A percentile compares a stretch with the other conserved stretches of the same genome.
Evolutionary conservation across 2,113 vertebrate genomes (phyloP).

Genomic region (Nothobranchius furzeri): DNA sequence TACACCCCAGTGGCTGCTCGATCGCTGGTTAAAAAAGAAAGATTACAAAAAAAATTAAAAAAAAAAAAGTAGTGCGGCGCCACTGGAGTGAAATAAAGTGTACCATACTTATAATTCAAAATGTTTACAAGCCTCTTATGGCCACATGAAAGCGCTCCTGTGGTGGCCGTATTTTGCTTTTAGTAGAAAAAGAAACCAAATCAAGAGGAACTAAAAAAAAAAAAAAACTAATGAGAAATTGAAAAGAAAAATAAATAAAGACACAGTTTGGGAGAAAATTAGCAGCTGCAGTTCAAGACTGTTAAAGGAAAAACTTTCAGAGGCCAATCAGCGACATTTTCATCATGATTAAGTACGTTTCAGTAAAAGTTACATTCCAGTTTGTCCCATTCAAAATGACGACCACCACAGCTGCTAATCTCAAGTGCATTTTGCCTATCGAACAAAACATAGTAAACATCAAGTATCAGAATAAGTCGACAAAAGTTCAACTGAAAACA

Average conservation of each 20-base stretch:
- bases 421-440: constrained; percentile 76
- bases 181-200: constrained; percentile 71
- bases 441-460: constrained; percentile 82
- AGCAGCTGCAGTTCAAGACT: constrained; percentile 78
- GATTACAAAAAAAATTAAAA: too few relatives aligned
- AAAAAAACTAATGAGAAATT: constrained; percentile 71
- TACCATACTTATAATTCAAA: constrained; percentile 73
- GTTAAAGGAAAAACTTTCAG: constrained; percentile 8
- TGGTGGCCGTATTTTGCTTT: constrained; percentile 70
- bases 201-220: constrained; percentile 62
- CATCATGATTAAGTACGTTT: constrained; percentile 5
- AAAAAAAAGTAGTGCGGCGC: constrained; percentile 46
- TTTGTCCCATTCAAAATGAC: not conserved
- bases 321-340: constrained; percentile 35
- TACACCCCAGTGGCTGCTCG: constrained; percentile 72
- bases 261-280: constrained; percentile 79
- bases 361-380: constrained; percentile 7
- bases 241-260: constrained; percentile 65
- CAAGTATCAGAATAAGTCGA: constrained; percentile 77
- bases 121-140: constrained; percentile 68
- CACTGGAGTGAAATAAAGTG: constrained; percentile 75
- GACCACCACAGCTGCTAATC: constrained; percentile 82
- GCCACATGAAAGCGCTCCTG: constrained; percentile 73
- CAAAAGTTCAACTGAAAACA: constrained; percentile 78
- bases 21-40: constrained; percentile 52